Evolutionary conservation across 2,888 invertebrate species (phyloP), one percentile per base, ranked within the genome.

Genomic region (Dinocampus coccinellae): DNA sequence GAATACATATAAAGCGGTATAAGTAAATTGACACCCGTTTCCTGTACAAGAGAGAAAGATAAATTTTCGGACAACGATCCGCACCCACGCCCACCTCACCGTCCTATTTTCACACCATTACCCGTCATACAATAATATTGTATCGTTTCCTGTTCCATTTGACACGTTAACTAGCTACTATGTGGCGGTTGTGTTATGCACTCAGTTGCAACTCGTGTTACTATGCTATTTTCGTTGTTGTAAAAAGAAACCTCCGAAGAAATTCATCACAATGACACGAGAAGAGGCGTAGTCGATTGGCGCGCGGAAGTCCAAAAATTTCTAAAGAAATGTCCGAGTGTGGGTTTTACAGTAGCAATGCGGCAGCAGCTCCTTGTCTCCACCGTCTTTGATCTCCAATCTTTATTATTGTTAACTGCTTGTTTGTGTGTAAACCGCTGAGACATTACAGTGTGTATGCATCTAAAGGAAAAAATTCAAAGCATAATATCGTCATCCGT

Each of bases 91-190:
- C 82, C 77, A 77, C 64, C 70, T 69, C 61, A 73, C 74, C 55
- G 61, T 65, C 58, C 39, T 63, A 71, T 70, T 67, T 70, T 57
- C 65, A 64, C 52, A 26, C 29, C 10, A 60, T 55, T 57, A 13
- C 60, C 58, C 62, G 70, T 70, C 74, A 77, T 77, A 77, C 75
- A 78, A 78, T 79, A 78, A 81, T 77, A 80, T 83, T 83, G 80
- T 81, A 78, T 79, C 81, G 78, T 68, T 79, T 78, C 79, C 79
- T 78, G 75, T 73, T 68, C 76, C 75, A 75, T 75, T 72, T 70
- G 66, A 55, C 70, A 69, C 55, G 57, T 72, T 73, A 78, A 79
- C 73, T 76, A 76, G 74, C 73, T 64, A 36, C 62, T 52, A 20
- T 42, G 22, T 58, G 36, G 55, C 16, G 64, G 11, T 57, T 20